phyloP scores from a whole-genome alignment of 2,797 vertebrate species.

The Mareca strepera region DNA sequence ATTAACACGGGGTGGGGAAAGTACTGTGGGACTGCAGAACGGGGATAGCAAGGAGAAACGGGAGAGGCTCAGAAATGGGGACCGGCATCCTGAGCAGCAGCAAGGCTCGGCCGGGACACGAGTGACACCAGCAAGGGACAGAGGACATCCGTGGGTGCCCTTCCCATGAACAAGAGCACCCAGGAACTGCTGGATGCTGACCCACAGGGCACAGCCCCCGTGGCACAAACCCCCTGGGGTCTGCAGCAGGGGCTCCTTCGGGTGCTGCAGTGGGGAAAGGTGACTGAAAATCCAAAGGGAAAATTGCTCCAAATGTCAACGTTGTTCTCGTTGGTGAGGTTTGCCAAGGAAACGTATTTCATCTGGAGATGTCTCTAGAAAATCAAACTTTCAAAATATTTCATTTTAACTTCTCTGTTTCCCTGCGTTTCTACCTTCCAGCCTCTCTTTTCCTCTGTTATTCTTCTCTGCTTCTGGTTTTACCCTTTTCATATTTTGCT shows the following conservation, averaged over 20 bases:
- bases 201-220: not conserved
- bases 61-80: accelerated
- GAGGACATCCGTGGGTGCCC: accelerated
- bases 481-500: not conserved
- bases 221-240: not conserved
- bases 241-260: not conserved
- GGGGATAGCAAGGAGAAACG: accelerated
- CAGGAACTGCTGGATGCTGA: accelerated
- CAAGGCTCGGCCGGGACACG: accelerated
- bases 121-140: accelerated
- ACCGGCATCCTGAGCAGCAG: not conserved
- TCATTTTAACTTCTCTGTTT: not conserved
- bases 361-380: not conserved
- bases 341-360: not conserved
- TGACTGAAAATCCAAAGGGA: not conserved
- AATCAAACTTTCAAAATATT: not conserved
- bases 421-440: not conserved
- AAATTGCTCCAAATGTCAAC: not conserved
- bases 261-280: not conserved
- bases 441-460: not conserved
- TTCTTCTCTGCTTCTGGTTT: not conserved
- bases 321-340: not conserved
- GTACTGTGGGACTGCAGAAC: accelerated
- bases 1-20: not conserved
- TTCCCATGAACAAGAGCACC: not conserved